These are phyloP conservation scores for Gambusia holbrooki DNA, from an alignment of 2,113 vertebrate species.

Conservation along the genomic window DNA sequence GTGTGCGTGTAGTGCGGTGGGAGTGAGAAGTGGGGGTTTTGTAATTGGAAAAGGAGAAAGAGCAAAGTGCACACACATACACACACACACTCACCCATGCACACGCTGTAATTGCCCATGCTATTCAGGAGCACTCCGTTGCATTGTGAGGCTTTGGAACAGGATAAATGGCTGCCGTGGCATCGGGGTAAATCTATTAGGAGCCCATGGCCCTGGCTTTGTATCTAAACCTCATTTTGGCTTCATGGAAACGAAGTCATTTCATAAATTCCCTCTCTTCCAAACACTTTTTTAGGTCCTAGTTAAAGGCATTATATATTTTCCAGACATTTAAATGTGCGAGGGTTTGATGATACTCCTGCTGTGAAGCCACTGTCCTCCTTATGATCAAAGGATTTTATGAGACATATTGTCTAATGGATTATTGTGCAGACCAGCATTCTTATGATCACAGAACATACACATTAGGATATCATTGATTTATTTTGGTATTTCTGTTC, in stretches of 20 bases:
- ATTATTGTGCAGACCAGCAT: slow-evolving; percentile 38
- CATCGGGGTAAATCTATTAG: slow-evolving; percentile 94
- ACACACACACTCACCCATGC: slow-evolving; percentile 69
- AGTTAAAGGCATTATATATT: slow-evolving; percentile 81
- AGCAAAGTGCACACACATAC: slow-evolving; percentile 14
- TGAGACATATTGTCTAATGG: slow-evolving; percentile 13
- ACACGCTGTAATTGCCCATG: slow-evolving; percentile 93
- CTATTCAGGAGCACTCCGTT: slow-evolving; percentile 90
- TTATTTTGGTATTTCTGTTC: background rate
- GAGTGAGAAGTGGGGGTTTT: slow-evolving; percentile 64
- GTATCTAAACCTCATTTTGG: slow-evolving; percentile 85
- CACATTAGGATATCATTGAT: background rate
- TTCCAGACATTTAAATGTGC: slow-evolving; percentile 32
- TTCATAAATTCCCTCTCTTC: slow-evolving; percentile 11
- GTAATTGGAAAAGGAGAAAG: slow-evolving; percentile 59
- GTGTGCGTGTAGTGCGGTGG: slow-evolving; percentile 43
- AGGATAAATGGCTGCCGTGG: slow-evolving; percentile 96
- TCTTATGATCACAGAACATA: slow-evolving; percentile 33
- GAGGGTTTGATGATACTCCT: slow-evolving; percentile 19
- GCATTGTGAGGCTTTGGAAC: slow-evolving; percentile 94
- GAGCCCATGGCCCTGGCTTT: slow-evolving; percentile 88
- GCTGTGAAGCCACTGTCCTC: slow-evolving; percentile 35
- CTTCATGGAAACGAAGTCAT: slow-evolving; percentile 59
- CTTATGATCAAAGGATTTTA: slow-evolving; percentile 4
- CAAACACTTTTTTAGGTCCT: slow-evolving; percentile 81